These are phyloP conservation scores for Dinothrombium tinctorium DNA, from an alignment of 1,140 invertebrate species.

Conservation along the genomic window DNA sequence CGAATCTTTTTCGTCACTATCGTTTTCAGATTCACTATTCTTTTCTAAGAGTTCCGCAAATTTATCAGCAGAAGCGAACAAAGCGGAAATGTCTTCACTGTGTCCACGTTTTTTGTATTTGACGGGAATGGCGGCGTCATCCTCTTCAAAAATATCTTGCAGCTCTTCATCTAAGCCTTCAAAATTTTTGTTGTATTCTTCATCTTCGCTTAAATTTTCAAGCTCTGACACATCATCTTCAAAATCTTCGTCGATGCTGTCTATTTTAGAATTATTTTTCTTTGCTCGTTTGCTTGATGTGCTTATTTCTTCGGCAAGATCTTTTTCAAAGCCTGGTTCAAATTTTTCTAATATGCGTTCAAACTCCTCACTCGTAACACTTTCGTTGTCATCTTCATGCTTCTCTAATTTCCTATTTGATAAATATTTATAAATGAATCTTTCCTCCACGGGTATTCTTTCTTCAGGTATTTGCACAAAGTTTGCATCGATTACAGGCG, in stretches of 20 bases:
- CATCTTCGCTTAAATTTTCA: constrained; percentile 14
- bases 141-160: constrained; percentile 16
- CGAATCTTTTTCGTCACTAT: constrained; percentile 18
- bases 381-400: constrained; percentile 39
- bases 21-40: constrained; percentile 13
- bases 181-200: constrained; percentile 18
- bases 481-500: constrained; percentile 12
- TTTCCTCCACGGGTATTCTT: constrained; percentile 55
- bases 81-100: neutral
- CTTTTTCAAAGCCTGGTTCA: constrained; percentile 10
- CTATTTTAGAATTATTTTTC: constrained; percentile 7
- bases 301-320: constrained; percentile 10
- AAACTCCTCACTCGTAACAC: constrained; percentile 70
- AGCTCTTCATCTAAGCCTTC: constrained; percentile 35
- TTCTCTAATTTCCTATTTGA: constrained; percentile 15
- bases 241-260: constrained; percentile 15
- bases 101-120: constrained; percentile 3
- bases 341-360: constrained; percentile 23
- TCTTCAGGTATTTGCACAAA: constrained; percentile 31
- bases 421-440: constrained; percentile 37
- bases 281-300: constrained; percentile 10
- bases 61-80: constrained; percentile 11
- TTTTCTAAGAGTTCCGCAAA: constrained; percentile 17
- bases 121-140: constrained; percentile 16
- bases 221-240: constrained; percentile 15